These are phyloP conservation scores for Glaucopsyche alexis DNA, from an alignment of 2,888 invertebrate species.

Conservation along the genomic window DNA sequence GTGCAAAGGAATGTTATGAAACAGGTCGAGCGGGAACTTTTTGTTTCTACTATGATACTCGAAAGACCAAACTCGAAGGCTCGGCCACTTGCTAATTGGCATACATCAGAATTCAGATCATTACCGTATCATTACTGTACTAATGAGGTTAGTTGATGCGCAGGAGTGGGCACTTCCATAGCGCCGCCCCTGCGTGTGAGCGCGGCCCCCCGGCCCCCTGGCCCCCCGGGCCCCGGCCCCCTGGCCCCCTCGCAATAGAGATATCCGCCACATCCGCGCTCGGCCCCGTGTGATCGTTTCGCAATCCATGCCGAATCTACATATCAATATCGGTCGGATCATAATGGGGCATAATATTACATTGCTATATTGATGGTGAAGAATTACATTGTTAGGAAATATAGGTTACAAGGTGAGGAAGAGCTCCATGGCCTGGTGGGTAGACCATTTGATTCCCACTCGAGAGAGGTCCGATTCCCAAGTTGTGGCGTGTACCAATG, in stretches of 20 bases:
- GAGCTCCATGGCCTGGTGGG: too few relatives aligned
- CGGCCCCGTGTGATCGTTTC: constrained; percentile 51
- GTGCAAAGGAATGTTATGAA: too few relatives aligned
- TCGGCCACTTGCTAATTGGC: not conserved
- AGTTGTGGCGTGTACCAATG: too few relatives aligned
- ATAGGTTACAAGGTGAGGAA: too few relatives aligned
- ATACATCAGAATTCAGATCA: not conserved
- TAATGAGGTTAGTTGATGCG: constrained; percentile 13
- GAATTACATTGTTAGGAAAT: too few relatives aligned
- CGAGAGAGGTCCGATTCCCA: too few relatives aligned
- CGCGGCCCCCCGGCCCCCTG: constrained; percentile 59
- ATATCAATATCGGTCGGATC: constrained; percentile 23
- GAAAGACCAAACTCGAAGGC: too few relatives aligned
- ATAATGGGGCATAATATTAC: too few relatives aligned
- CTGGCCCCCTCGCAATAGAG: constrained; percentile 70
- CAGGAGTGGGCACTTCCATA: constrained; percentile 13
- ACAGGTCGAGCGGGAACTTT: too few relatives aligned
- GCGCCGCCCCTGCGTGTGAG: constrained; percentile 60
- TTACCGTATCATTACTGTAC: not conserved
- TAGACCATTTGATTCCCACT: too few relatives aligned
- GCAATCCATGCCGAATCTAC: constrained; percentile 30
- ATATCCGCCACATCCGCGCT: constrained; percentile 75
- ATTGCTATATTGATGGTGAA: too few relatives aligned
- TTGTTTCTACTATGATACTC: too few relatives aligned
- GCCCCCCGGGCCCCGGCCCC: constrained; percentile 51